phyloP scores from a whole-genome alignment of 1,140 invertebrate genomes.

The Gryon sp. region DNA sequence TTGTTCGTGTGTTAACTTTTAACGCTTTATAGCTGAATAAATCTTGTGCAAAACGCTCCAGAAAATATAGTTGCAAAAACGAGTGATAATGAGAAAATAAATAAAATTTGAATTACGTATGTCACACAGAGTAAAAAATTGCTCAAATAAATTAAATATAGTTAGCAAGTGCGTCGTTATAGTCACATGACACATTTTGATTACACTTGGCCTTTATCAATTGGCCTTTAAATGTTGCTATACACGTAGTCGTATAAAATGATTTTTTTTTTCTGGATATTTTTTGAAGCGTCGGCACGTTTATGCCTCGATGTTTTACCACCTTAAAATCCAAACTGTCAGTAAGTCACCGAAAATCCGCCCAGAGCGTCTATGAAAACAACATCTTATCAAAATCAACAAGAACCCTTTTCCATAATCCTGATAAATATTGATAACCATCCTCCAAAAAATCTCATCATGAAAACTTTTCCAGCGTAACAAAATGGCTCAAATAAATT shows the following conservation, averaged over 20 bases:
- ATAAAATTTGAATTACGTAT: slow-evolving; percentile 40
- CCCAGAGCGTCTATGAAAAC: slow-evolving; percentile 12
- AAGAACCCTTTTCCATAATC: not conserved
- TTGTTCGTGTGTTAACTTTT: slow-evolving; percentile 40
- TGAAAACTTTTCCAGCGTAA: slow-evolving; percentile 4
- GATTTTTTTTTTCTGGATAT: slow-evolving; percentile 21
- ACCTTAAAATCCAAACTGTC: not conserved
- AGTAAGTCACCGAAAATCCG: not conserved
- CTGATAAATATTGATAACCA: slow-evolving; percentile 24
- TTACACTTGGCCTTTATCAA: slow-evolving; percentile 46
- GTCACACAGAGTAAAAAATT: slow-evolving; percentile 36
- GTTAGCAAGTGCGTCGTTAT: slow-evolving; percentile 48
- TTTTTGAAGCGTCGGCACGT: not conserved
- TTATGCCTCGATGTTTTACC: not conserved
- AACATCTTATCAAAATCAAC: slow-evolving; percentile 19
- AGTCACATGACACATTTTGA: slow-evolving; percentile 35
- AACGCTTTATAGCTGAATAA: slow-evolving; percentile 36
- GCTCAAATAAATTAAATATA: slow-evolving; percentile 50
- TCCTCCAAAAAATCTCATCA: not conserved
- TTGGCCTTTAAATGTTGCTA: slow-evolving; percentile 36
- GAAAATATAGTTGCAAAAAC: slow-evolving; percentile 46
- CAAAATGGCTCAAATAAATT: slow-evolving; percentile 21
- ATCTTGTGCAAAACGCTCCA: slow-evolving; percentile 35
- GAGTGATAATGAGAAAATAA: slow-evolving; percentile 37
- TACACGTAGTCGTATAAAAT: slow-evolving; percentile 33